A percentile compares a stretch with the other conserved stretches of the same genome.
These are phyloP conservation scores for Neoitamus cyanurus DNA, from an alignment of 2,888 invertebrate genomes.

Conservation along the genomic window DNA sequence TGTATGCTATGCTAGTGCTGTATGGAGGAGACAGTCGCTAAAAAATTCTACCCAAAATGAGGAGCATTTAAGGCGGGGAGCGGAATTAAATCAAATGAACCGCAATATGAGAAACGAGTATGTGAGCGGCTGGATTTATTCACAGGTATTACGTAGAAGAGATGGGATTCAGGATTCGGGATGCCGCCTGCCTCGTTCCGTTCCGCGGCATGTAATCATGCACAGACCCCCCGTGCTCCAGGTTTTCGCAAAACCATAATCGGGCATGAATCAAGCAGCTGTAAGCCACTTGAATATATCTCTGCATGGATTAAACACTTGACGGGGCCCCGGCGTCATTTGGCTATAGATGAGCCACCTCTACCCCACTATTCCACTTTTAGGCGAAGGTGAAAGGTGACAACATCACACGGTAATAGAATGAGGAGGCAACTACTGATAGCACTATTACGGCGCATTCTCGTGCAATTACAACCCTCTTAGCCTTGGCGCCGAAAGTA, in stretches of 20 bases:
- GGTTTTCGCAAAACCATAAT: constrained; percentile 3
- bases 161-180: not conserved
- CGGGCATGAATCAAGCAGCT: constrained; percentile 16
- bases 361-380: not conserved
- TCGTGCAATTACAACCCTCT: not conserved
- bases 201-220: not conserved
- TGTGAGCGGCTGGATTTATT: not conserved
- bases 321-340: not conserved
- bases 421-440: not conserved
- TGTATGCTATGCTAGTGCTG: not conserved
- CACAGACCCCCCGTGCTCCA: not conserved
- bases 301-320: not conserved
- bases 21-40: not conserved
- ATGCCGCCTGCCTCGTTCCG: not conserved
- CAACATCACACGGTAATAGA: not conserved
- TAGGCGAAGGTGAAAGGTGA: not conserved
- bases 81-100: constrained; percentile 23
- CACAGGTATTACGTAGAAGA: not conserved
- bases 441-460: not conserved
- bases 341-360: not conserved
- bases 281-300: constrained; percentile 23
- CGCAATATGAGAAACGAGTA: not conserved
- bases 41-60: not conserved
- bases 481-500: not conserved
- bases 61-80: not conserved